Evolutionary conservation across 2,113 vertebrate species (phyloP).

Genomic region (Xenopus borealis): DNA sequence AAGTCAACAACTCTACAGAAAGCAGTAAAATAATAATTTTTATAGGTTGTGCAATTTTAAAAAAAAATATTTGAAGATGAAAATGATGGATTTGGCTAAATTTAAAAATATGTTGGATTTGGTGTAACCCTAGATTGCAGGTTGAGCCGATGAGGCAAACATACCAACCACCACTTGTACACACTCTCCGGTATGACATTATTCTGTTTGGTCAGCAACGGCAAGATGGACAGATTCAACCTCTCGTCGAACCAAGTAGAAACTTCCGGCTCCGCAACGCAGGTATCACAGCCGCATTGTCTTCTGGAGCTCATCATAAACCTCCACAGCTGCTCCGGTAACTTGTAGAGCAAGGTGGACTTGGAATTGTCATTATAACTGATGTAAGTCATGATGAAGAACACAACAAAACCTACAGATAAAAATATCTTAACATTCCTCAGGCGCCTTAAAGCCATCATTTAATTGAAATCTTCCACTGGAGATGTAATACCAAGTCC

Average conservation of each 20-base stretch:
- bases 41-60: too few relatives aligned
- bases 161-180: constrained; percentile 91
- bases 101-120: too few relatives aligned
- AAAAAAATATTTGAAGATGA: too few relatives aligned
- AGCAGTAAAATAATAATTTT: too few relatives aligned
- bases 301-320: constrained; percentile 56
- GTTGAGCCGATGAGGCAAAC: constrained; percentile 30
- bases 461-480: background rate
- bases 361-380: constrained; percentile 65
- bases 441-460: constrained; percentile 42
- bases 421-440: constrained; percentile 68
- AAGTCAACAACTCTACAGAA: too few relatives aligned
- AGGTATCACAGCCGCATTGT: constrained; percentile 71
- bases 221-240: constrained; percentile 78
- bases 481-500: background rate
- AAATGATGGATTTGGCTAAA: too few relatives aligned
- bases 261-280: constrained; percentile 62
- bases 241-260: constrained; percentile 81
- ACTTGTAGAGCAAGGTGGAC: constrained; percentile 46
- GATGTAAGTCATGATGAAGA: constrained; percentile 70
- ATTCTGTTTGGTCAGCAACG: constrained; percentile 79
- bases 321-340: constrained; percentile 58
- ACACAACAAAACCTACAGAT: constrained; percentile 60
- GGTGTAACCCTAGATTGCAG: too few relatives aligned
- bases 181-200: constrained; percentile 74